Percentiles rank a stretch among this genome's conserved stretches.
Evolutionary conservation across 2,113 vertebrate species (phyloP).

Genomic region (Pteropus alecto): DNA sequence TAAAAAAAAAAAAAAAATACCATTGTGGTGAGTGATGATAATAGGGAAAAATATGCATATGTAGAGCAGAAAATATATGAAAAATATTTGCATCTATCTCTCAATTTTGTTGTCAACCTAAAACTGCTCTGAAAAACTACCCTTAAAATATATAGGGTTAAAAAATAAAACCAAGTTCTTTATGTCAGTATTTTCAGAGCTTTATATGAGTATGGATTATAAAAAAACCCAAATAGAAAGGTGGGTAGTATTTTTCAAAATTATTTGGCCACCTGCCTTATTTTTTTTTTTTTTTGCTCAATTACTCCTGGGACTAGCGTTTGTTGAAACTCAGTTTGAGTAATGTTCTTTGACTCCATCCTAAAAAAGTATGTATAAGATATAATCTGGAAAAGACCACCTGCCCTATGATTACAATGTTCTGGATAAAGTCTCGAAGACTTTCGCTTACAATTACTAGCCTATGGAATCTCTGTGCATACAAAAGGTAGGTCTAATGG

Average conservation of each 20-base stretch:
- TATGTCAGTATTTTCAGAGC: not conserved
- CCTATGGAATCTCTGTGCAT: not conserved
- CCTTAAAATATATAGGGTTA: not conserved
- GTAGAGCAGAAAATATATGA: not conserved
- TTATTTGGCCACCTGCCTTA: not conserved
- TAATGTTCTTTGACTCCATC: not conserved
- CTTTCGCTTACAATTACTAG: not conserved
- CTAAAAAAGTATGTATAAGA: not conserved
- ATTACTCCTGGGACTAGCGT: not conserved
- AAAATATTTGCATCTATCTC: not conserved
- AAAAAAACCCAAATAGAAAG: not conserved
- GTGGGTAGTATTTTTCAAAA: not conserved
- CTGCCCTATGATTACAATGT: not conserved
- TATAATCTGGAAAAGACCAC: not conserved
- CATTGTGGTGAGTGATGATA: not conserved
- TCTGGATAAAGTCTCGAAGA: not conserved
- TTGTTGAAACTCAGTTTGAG: not conserved
- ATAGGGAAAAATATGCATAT: not conserved
- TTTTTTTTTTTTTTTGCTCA: not conserved
- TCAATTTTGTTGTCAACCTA: not conserved
- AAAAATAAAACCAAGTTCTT: not conserved
- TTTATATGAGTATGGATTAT: not conserved
- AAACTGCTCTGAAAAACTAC: not conserved
- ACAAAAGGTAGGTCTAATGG: not conserved
- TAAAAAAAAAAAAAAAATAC: not conserved